Evolutionary conservation across 2,888 invertebrate genomes (phyloP), one percentile per base, ranked within the genome.

Genomic region (Zygaena filipendulae): DNA sequence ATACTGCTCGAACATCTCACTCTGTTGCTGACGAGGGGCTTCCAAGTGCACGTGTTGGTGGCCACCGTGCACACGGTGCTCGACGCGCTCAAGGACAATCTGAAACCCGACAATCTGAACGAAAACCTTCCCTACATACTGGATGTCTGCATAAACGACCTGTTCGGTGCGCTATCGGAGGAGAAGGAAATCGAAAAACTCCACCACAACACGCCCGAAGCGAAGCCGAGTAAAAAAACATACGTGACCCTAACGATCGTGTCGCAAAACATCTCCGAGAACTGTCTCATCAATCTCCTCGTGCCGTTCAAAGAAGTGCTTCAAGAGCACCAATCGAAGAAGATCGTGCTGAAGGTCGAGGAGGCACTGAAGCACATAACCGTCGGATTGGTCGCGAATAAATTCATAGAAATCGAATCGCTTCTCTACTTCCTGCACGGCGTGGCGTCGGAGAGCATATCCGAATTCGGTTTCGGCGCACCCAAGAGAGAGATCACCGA

Each of bases 181-280:
- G 97, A 98, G 63, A 97, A 97, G 61, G 93, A 96, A 67, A 87
- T 97, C 0, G 84, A 86, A 0, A 91, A 92, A 52, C 87, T 97
- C 13, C 86, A 87, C 4, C 84, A 85, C 7, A 93, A 93, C 59
- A 86, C 88, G 1, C 86, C 89, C 0, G 92, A 93, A 74, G 92
- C 92, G 0, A 90, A 89, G 52, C 85, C 88, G 0, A 86, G 86
- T 30, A 87, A 90, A 23, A 96, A 95, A 62, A 94, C 95, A 49
- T 94, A 86, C 43, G 88, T 93, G 7, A 92, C 93, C 0, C 84
- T 95, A 23, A 86, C 89, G 57, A 90, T 96, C 32, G 71, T 94
- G 1, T 88, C 93, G 0, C 85, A 88, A 45, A 90, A 86, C 51
- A 86, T 95, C 12, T 87, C 91, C 0, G 88, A 91, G 43, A 83